Percentiles rank a stretch among this genome's conserved stretches.
These are phyloP conservation scores for Tachina lurida DNA, from an alignment of 2,888 invertebrate genomes.

Conservation along the genomic window DNA sequence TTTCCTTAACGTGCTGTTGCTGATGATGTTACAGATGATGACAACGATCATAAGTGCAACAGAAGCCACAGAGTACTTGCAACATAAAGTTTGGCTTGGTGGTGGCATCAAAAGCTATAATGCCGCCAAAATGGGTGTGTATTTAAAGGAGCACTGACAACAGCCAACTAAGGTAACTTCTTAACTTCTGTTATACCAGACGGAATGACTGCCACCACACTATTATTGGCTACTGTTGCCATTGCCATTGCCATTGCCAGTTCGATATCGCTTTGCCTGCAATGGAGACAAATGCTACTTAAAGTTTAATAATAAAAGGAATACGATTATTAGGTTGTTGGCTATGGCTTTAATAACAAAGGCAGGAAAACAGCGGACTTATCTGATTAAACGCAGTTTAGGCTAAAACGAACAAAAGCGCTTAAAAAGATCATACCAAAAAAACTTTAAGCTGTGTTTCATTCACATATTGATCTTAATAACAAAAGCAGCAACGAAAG, in stretches of 20 bases:
- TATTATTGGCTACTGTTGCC: slow-evolving; percentile 70
- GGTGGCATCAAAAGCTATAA: slow-evolving; percentile 68
- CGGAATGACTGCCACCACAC: slow-evolving; percentile 70
- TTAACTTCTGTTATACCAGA: slow-evolving; percentile 68
- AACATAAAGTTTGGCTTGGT: slow-evolving; percentile 62
- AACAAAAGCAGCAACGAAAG: slow-evolving; percentile 35
- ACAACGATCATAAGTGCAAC: slow-evolving; percentile 72
- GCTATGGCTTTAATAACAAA: slow-evolving; percentile 54
- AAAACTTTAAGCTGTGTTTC: slow-evolving; percentile 37
- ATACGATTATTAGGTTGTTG: slow-evolving; percentile 52
- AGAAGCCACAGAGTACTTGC: slow-evolving; percentile 71
- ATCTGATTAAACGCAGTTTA: slow-evolving; percentile 76
- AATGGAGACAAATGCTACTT: slow-evolving; percentile 69
- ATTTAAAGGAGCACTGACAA: slow-evolving; percentile 68
- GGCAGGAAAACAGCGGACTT: slow-evolving; percentile 68
- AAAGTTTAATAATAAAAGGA: slow-evolving; percentile 52
- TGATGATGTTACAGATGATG: slow-evolving; percentile 72
- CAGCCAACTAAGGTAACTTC: slow-evolving; percentile 66
- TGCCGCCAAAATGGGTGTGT: slow-evolving; percentile 70
- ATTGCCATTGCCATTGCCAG: slow-evolving; percentile 52
- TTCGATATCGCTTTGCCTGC: slow-evolving; percentile 43
- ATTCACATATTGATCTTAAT: slow-evolving; percentile 54
- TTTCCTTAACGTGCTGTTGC: slow-evolving; percentile 66
- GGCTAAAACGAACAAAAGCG: slow-evolving; percentile 66
- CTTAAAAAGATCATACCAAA: slow-evolving; percentile 26